Conservation (phyloP, 1,140 invertebrate genomes). For the Rhagoletis zephyria region DNA sequence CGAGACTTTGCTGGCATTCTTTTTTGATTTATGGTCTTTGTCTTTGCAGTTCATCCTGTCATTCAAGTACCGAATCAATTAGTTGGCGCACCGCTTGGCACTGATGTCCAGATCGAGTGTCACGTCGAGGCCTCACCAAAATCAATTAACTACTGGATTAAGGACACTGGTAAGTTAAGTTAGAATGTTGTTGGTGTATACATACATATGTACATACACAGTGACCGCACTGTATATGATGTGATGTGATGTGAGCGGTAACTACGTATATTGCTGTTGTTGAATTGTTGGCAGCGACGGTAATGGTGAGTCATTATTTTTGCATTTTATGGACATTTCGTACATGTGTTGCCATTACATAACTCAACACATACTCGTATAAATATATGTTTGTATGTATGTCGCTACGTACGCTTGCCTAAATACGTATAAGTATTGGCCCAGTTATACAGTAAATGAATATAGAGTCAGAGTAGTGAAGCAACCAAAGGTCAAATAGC, state of each 20-base stretch:
- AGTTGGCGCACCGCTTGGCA: conserved; percentile 88
- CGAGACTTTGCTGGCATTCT: conserved; percentile 35
- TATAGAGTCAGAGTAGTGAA: conserved; percentile 33
- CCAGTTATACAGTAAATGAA: conserved; percentile 42
- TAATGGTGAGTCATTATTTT: conserved; percentile 54
- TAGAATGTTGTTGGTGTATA: conserved; percentile 1
- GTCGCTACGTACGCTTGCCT: not conserved
- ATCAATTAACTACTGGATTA: conserved; percentile 90
- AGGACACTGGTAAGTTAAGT: conserved; percentile 80
- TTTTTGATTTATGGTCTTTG: conserved; percentile 55
- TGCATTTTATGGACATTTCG: conserved; percentile 57
- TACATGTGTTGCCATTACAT: conserved; percentile 32
- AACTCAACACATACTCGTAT: not conserved
- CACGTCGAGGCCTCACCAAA: conserved; percentile 90
- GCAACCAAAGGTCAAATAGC: conserved; percentile 21
- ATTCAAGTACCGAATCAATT: conserved; percentile 92
- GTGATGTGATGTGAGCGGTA: not conserved
- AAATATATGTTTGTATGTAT: not conserved
- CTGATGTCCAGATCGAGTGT: conserved; percentile 90
- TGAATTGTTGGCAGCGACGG: not conserved
- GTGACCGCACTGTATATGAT: conserved; percentile 7
- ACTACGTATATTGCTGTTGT: not conserved
- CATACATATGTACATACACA: not conserved
- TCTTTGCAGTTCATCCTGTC: conserved; percentile 85
- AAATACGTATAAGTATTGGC: not conserved